Conservation (phyloP, 2,113 vertebrate genomes). For the Neolamprologus fasciatus region DNA sequence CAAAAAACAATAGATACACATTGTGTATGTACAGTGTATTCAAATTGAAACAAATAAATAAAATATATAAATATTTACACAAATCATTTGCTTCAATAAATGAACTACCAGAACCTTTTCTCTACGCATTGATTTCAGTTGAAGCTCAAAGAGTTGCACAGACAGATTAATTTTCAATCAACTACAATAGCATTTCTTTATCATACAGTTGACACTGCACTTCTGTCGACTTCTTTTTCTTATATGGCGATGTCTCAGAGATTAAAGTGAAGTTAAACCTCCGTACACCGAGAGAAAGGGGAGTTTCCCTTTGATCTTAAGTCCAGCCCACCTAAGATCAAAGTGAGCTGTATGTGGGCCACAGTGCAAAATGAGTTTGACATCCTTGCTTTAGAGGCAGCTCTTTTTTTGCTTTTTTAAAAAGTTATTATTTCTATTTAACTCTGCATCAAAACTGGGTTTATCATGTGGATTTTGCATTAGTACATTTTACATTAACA, state of each 20-base stretch:
- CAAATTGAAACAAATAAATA: background rate
- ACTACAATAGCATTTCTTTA: background rate
- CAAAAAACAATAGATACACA: background rate
- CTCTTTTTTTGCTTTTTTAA: background rate
- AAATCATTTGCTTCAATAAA: background rate
- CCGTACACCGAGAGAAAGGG: background rate
- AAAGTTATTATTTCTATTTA: background rate
- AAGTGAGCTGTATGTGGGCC: background rate
- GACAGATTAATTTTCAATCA: background rate
- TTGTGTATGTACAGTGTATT: background rate
- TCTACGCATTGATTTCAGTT: background rate
- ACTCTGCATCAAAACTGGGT: background rate
- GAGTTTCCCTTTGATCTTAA: background rate
- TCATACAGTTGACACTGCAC: background rate
- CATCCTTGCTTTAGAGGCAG: background rate
- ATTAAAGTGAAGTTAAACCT: background rate
- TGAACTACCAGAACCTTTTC: background rate
- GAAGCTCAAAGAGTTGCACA: background rate
- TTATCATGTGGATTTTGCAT: background rate
- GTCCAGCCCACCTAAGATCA: background rate
- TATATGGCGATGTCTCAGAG: background rate
- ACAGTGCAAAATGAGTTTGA: background rate
- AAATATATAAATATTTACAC: background rate
- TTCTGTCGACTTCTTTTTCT: background rate
- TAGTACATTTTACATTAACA: background rate